Base-by-base conservation (phyloP, 1,140 invertebrate genomes). In the Lordiphosa mommai region DNA sequence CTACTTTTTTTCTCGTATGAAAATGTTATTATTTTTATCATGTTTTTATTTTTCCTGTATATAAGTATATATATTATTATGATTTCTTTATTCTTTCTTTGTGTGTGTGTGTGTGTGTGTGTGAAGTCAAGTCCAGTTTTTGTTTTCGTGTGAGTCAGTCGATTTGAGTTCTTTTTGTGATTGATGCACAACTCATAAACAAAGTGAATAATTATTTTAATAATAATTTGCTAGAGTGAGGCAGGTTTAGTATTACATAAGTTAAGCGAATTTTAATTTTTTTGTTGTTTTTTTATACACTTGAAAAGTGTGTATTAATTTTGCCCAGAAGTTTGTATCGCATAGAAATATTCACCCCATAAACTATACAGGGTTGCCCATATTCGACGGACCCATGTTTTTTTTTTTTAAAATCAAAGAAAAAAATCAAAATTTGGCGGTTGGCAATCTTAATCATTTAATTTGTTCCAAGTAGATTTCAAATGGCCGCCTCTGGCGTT, bases 151-250 rank as follows among this genome's bases (percentile, higher is more conserved):
- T 48, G 32, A 36, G 27, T 43, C 40, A 43, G 20, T 34, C 6
- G 32, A 43, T 20, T 58, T 66, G 51, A 66, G 61, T 53, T 36
- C 17, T 32, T 43, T 43, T 43, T 23, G 29, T 17, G 47, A 33
- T 49, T 64, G 61, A 64, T 64, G 63, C 63, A 52, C 32, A 63
- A 46, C 61, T 64, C 64, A 64, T 64, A 60, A 64, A 40, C 48
- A 49, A 36, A 44, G 5, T 61, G 57, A 51, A 43, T 61, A 51
- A 61, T 52, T 38, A n/a, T 32, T 14, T 30, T 2, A 9, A 16
- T 47, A 16, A 30, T 14, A 3, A 32, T 32, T 30, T 6, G 40
- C 20, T 12, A 20, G 30, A 16, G 44, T 4, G 16, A 13, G 3
- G 12, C 0, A 13, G 16, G 40, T n/a, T 43, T 43, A 5, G 10